A percentile compares a stretch with the other conserved stretches of the same genome.
Conservation (phyloP, 2,113 vertebrate genomes). For the Leptobrachium ailaonicum region DNA sequence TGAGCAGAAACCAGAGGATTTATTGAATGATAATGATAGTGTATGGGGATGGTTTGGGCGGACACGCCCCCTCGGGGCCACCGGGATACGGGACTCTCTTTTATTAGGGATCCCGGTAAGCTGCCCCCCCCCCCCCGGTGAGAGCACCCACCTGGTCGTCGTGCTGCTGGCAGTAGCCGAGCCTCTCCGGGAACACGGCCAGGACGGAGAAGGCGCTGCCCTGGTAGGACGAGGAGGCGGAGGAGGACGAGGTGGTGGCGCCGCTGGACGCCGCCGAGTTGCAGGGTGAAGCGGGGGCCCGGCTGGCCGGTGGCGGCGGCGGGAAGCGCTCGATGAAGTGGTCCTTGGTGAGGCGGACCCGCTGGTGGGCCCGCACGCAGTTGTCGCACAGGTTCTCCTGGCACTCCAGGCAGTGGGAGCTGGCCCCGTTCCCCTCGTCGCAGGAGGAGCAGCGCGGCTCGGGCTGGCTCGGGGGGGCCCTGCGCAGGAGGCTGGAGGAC, state of each 20-base stretch:
- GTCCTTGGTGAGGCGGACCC: conserved; percentile 90
- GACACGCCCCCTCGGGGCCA: too few species aligned
- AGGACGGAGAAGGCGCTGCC: conserved; percentile 80
- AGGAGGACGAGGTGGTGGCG: conserved; percentile 47
- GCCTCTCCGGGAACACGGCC: conserved; percentile 79
- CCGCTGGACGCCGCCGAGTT: conserved; percentile 31
- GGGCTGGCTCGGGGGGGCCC: conserved; percentile 68
- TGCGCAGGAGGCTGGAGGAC: conserved; percentile 63
- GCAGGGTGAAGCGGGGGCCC: conserved; percentile 35
- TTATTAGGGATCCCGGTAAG: too few species aligned
- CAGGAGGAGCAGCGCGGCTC: conserved; percentile 85
- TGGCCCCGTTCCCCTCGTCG: conserved; percentile 84
- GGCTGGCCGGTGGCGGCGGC: conserved; percentile 49
- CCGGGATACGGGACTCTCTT: too few species aligned
- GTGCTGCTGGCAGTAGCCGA: conserved; percentile 80
- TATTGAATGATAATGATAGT: too few species aligned
- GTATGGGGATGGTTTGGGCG: too few species aligned
- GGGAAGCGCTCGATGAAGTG: conserved; percentile 87
- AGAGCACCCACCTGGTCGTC: conserved; percentile 74
- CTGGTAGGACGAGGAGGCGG: conserved; percentile 67
- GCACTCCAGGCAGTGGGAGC: conserved; percentile 88
- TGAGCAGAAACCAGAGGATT: too few species aligned
- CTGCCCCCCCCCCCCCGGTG: too few species aligned
- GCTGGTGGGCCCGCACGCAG: conserved; percentile 89
- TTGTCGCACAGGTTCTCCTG: conserved; percentile 91